These are phyloP conservation scores for Escarpia spicata DNA, from an alignment of 2,888 invertebrate species.

Conservation along the genomic window DNA sequence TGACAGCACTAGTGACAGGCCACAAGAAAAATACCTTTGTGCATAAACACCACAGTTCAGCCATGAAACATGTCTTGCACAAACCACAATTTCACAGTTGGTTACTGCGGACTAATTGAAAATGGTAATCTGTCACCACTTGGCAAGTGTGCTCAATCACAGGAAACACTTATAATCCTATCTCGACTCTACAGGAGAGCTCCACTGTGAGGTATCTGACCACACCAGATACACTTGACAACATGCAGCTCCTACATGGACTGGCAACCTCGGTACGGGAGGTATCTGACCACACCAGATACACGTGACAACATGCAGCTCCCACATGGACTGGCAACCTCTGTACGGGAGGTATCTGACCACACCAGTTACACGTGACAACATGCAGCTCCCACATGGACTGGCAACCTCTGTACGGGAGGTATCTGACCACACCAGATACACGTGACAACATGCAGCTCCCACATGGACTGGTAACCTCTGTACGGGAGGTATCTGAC, in stretches of 20 bases:
- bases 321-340: too few species aligned
- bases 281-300: too few species aligned
- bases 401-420: too few species aligned
- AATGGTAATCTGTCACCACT: slow-evolving; percentile 16
- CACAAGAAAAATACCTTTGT: not conserved
- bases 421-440: too few species aligned
- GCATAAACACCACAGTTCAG: not conserved
- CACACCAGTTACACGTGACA: too few species aligned
- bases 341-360: too few species aligned
- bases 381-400: too few species aligned
- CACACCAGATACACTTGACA: not conserved
- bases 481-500: too few species aligned
- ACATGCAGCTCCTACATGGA: not conserved
- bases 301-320: too few species aligned
- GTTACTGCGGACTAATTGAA: not conserved
- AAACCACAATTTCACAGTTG: not conserved
- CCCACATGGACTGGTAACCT: too few species aligned
- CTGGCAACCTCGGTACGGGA: not conserved
- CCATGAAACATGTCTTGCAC: not conserved
- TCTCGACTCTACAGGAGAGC: slow-evolving; percentile 9
- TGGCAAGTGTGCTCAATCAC: slow-evolving; percentile 16
- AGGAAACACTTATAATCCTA: slow-evolving; percentile 5
- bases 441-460: too few species aligned
- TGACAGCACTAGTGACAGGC: not conserved
- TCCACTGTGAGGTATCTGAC: not conserved